Evolutionary conservation across 2,797 vertebrate species (phyloP), one percentile per base, ranked within the genome.

Genomic region (Periophthalmus magnuspinnatus): DNA sequence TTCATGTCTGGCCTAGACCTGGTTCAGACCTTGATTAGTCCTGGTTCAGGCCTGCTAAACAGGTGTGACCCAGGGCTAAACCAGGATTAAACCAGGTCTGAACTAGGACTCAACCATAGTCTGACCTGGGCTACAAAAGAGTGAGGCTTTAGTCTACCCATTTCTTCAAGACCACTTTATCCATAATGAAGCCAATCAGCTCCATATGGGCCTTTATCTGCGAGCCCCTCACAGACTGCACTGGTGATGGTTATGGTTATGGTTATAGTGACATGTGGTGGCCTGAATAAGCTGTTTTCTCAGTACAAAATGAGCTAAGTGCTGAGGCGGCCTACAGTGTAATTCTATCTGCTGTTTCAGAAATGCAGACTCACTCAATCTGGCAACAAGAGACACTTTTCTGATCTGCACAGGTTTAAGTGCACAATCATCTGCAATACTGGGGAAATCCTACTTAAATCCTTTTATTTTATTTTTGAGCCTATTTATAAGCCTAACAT

Each of bases 281-380:
- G n/a, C 28, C 28, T 28, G 28, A 32, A 56, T 11, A 56, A 28
- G 54, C n/a, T 0, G 4, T 5, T 56, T 57, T 32, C 11, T 13
- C 13, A 0, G 56, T 57, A 21, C 52, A 57, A 32, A 57, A 57
- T 68, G 56, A 45, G 47, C 36, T 59, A 33, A 3, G 28, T 19
- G 28, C 57, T 10, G 58, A 7, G 8, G 8, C 0, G 11, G 17
- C n/a, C 19, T 17, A 60, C 32, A 9, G 33, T 60, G 58, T n/a
- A 60, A 60, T 19, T 19, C 33, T n/a, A 36, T n/a, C n/a, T 10
- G 7, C 33, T n/a, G 57, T 33, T 17, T 17, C 57, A 60, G 33
- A 60, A 60, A 11, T 60, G 58, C 58, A 60, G 17, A 60, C 58
- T 60, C 58, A 60, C 33, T 21, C 33, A 34, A 34, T 36, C 33